Percentiles rank a stretch among this genome's conserved stretches.
Evolutionary conservation across 2,113 vertebrate species (phyloP).

Genomic region (Cisticola juncidis): DNA sequence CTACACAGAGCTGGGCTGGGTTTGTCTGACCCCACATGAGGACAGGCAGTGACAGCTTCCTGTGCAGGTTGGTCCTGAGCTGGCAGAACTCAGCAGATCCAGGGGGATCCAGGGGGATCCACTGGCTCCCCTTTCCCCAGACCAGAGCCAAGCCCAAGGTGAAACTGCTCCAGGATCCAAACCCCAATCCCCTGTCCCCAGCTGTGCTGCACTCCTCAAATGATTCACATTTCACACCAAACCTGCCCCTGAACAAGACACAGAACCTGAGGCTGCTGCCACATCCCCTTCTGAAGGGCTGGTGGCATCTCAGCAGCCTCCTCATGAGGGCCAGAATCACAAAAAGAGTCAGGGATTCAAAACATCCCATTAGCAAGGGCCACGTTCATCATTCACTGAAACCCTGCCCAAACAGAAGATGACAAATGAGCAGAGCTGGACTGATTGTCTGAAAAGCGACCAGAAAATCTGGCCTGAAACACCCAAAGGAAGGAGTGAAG

Average conservation of each 20-base stretch:
- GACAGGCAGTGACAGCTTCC: not conserved
- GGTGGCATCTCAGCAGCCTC: not conserved
- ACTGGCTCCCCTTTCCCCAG: not conserved
- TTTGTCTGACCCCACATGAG: not conserved
- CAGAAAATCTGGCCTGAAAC: not conserved
- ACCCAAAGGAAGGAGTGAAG: not conserved
- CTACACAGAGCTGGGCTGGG: not conserved
- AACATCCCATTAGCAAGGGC: not conserved
- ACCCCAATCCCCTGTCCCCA: not conserved
- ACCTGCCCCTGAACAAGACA: not conserved
- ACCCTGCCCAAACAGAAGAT: not conserved
- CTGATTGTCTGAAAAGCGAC: not conserved
- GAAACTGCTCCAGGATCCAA: not conserved
- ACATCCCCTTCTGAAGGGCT: not conserved
- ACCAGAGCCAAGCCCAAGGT: not conserved
- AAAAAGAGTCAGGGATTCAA: not conserved
- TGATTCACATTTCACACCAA: accelerated
- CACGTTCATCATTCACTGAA: not conserved
- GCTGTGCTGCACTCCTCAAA: not conserved
- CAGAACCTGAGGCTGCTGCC: not conserved
- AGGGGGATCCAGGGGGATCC: not conserved
- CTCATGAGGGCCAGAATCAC: not conserved
- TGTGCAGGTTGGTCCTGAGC: too few species aligned
- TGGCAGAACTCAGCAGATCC: not conserved
- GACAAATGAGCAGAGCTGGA: not conserved